Evolutionary conservation across 30 jellyfish, hydroid and myxozoan genomes (phyloP).

Genomic region (Mastigias papua): DNA sequence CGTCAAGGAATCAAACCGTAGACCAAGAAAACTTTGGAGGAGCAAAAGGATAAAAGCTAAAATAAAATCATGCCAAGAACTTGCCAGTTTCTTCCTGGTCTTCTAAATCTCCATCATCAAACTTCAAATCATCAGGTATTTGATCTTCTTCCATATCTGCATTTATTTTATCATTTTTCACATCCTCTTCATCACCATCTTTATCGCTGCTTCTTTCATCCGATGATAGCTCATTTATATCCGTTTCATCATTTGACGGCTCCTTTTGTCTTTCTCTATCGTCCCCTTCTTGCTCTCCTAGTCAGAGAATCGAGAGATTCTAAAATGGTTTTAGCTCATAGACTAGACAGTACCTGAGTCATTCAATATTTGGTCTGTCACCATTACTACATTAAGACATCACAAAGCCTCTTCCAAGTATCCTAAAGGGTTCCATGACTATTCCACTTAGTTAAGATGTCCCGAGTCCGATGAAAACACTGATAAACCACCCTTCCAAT

Average conservation of each 20-base stretch:
- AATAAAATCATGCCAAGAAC: background rate
- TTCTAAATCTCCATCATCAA: conserved; percentile 38
- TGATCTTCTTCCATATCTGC: conserved; percentile 52
- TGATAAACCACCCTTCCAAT: no score
- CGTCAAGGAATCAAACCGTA: background rate
- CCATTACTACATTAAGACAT: no score
- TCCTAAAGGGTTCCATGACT: no score
- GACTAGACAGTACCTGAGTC: no score
- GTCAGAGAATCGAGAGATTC: background rate
- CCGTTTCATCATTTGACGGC: conserved; percentile 22
- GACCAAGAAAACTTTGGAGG: background rate
- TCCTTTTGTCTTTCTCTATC: conserved; percentile 37
- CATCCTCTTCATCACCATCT: conserved; percentile 62
- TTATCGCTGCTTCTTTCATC: conserved; percentile 62
- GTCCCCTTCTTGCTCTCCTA: conserved; percentile 88
- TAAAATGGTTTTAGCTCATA: no score
- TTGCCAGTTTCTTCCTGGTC: conserved; percentile 2
- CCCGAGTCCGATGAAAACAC: no score
- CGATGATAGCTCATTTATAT: conserved; percentile 28
- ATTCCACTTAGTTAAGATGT: no score
- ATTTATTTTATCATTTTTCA: conserved; percentile 27
- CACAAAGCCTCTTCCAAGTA: no score
- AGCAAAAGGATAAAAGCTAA: background rate
- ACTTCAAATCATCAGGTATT: conserved; percentile 52
- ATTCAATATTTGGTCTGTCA: no score